These are phyloP conservation scores for Trichomycterus rosablanca DNA, from an alignment of 2,113 vertebrate species.

Conservation along the genomic window DNA sequence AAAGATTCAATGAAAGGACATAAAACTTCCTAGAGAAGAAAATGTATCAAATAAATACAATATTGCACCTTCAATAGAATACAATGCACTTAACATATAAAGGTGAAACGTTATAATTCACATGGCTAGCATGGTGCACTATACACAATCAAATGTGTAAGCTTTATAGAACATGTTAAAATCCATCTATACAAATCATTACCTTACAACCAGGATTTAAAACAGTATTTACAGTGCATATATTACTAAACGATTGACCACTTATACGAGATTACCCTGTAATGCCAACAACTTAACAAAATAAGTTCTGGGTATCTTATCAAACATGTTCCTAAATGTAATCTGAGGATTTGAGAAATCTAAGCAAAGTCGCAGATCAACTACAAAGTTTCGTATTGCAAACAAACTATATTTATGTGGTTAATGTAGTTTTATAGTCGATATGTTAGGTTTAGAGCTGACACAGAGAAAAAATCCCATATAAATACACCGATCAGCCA, in stretches of 20 bases:
- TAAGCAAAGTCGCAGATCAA: slow-evolving; percentile 60
- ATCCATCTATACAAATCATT: slow-evolving; percentile 57
- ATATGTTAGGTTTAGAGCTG: slow-evolving; percentile 49
- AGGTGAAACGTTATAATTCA: slow-evolving; percentile 53
- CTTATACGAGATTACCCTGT: slow-evolving; percentile 68
- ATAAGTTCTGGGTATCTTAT: slow-evolving; percentile 50
- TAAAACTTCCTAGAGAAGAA: slow-evolving; percentile 56
- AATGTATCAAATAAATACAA: slow-evolving; percentile 68
- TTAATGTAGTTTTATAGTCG: slow-evolving; percentile 50
- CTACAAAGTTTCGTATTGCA: slow-evolving; percentile 52
- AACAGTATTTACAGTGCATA: slow-evolving; percentile 62
- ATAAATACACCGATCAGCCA: too few relatives aligned
- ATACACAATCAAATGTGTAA: slow-evolving; percentile 62
- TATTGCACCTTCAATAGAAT: slow-evolving; percentile 73
- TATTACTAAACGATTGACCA: slow-evolving; percentile 54
- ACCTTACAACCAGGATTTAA: slow-evolving; percentile 57
- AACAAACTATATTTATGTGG: slow-evolving; percentile 41
- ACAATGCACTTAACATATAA: slow-evolving; percentile 63
- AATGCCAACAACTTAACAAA: slow-evolving; percentile 62
- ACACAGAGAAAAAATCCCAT: too few relatives aligned
- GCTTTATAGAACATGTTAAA: slow-evolving; percentile 60
- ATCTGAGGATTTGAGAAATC: slow-evolving; percentile 40
- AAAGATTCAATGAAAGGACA: slow-evolving; percentile 47
- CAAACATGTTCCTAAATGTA: slow-evolving; percentile 42
- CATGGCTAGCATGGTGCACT: slow-evolving; percentile 60